A percentile compares a stretch with the other conserved stretches of the same genome.
Conservation (phyloP, 64 coral and sea anemone species). For the Porites lutea region DNA sequence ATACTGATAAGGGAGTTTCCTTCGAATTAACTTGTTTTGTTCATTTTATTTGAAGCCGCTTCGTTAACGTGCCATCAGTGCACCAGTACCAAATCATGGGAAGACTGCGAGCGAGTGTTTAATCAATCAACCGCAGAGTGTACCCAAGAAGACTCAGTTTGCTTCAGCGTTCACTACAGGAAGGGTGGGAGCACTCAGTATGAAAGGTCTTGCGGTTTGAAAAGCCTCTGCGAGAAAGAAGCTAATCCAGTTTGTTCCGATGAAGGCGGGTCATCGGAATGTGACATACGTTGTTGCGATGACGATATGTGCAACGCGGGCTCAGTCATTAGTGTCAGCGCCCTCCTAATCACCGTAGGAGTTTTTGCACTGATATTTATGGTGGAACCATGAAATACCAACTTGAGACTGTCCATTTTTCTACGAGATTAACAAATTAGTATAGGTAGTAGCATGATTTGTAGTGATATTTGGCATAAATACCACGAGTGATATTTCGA, state of each 20-base stretch:
- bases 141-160: background rate
- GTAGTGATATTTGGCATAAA: no score
- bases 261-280: background rate
- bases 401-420: no score
- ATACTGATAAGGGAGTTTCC: no score
- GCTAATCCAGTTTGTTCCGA: background rate
- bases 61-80: background rate
- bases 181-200: background rate
- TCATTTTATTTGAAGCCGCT: background rate
- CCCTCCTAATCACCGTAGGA: background rate
- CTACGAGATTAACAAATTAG: no score
- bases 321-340: background rate
- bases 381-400: no score
- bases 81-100: constrained; percentile 8
- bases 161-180: background rate
- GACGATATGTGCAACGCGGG: constrained; percentile 6
- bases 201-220: background rate
- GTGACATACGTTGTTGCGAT: background rate
- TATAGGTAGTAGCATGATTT: no score
- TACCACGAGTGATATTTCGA: no score
- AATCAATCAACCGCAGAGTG: background rate
- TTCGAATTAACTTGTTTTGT: background rate
- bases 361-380: background rate
- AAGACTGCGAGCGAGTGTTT: background rate
- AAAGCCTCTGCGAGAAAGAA: background rate